Evolutionary conservation across 1,140 invertebrate species (phyloP).

Genomic region (Hypsibius dujardini): DNA sequence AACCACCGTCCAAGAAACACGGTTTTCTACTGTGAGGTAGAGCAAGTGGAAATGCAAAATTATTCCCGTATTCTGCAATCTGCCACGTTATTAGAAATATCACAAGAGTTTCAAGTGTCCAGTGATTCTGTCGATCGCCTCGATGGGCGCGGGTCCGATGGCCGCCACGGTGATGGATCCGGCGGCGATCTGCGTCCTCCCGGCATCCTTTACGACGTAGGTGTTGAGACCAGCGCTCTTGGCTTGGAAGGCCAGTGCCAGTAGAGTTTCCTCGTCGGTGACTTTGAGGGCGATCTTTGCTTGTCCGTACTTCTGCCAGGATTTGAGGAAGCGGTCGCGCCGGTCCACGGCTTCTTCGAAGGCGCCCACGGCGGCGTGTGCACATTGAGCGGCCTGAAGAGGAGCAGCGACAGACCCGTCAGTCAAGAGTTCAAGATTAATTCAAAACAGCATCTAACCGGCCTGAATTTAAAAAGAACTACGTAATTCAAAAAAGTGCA

Average conservation of each 20-base stretch:
- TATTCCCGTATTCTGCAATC: not conserved
- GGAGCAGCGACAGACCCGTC: too few species aligned
- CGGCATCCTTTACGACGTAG: slow-evolving; percentile 32
- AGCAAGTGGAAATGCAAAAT: too few species aligned
- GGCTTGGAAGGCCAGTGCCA: slow-evolving; percentile 26
- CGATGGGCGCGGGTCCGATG: slow-evolving; percentile 30
- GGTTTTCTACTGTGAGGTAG: too few species aligned
- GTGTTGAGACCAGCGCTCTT: slow-evolving; percentile 26
- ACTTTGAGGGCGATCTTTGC: slow-evolving; percentile 34
- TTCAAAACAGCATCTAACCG: too few species aligned
- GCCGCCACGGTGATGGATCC: slow-evolving; percentile 34
- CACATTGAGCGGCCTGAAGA: slow-evolving; percentile 32
- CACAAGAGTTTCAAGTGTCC: slow-evolving; percentile 31
- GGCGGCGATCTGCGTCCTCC: slow-evolving; percentile 33
- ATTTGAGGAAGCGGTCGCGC: slow-evolving; percentile 25
- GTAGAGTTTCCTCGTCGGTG: slow-evolving; percentile 29
- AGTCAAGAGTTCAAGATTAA: too few species aligned
- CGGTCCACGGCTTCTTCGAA: slow-evolving; percentile 25
- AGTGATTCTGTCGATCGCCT: slow-evolving; percentile 31
- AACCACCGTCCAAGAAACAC: too few species aligned
- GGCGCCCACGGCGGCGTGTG: slow-evolving; percentile 32
- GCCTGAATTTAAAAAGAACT: too few species aligned
- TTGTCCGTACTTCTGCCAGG: slow-evolving; percentile 31
- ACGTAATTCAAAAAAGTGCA: too few species aligned
- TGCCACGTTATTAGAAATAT: not conserved